Evolutionary conservation across 2,888 invertebrate species (phyloP).

Genomic region (Drosophila rellima): DNA sequence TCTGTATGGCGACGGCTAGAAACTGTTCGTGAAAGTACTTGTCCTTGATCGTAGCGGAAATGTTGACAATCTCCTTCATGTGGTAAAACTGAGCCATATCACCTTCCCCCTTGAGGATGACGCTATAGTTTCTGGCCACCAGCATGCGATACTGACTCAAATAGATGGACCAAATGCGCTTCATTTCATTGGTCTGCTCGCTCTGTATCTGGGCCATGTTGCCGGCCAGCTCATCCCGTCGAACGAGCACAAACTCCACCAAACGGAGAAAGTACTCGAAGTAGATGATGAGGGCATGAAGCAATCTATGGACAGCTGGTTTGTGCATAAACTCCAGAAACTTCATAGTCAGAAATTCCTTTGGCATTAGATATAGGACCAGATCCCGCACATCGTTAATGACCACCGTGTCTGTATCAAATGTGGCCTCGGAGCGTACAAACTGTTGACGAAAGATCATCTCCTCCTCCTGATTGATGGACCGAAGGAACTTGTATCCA

Average conservation of each 20-base stretch:
- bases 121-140: constrained; percentile 83
- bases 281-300: constrained; percentile 83
- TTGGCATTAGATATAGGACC: constrained; percentile 79
- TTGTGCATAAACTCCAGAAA: constrained; percentile 82
- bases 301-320: constrained; percentile 71
- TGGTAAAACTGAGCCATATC: constrained; percentile 80
- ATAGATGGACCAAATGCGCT: constrained; percentile 77
- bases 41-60: constrained; percentile 77
- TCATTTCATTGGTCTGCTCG: constrained; percentile 75
- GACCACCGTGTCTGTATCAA: constrained; percentile 79
- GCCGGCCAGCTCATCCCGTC: constrained; percentile 79
- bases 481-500: constrained; percentile 72
- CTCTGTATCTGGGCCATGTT: constrained; percentile 78
- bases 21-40: constrained; percentile 80
- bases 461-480: constrained; percentile 81
- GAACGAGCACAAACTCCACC: constrained; percentile 82
- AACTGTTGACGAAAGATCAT: constrained; percentile 80
- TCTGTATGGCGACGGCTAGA: constrained; percentile 77
- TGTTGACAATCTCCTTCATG: constrained; percentile 74
- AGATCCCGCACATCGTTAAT: constrained; percentile 83
- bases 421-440: constrained; percentile 61
- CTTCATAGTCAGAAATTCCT: constrained; percentile 68
- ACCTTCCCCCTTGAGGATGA: constrained; percentile 74
- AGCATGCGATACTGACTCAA: constrained; percentile 82
- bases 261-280: constrained; percentile 83